Evolutionary conservation across 2,888 invertebrate genomes (phyloP).

Genomic region (Osmoderma eremita): DNA sequence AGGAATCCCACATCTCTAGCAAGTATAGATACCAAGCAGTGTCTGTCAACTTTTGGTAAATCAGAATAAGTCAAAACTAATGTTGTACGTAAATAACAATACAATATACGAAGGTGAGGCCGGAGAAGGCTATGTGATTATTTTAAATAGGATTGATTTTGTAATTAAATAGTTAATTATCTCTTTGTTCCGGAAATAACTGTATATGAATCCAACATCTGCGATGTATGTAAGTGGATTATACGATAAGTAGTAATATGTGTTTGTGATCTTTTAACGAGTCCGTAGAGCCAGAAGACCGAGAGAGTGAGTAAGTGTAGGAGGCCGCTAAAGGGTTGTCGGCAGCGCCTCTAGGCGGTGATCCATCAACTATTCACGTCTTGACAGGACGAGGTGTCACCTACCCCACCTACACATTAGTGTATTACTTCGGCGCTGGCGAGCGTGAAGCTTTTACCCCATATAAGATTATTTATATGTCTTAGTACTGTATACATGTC

Average conservation of each 20-base stretch:
- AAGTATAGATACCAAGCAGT: too few relatives aligned
- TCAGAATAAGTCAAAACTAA: too few relatives aligned
- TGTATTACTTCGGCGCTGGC: slow-evolving; percentile 57
- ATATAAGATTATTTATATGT: slow-evolving; percentile 43
- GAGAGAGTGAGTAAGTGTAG: slow-evolving; percentile 45
- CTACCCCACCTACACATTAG: slow-evolving; percentile 60
- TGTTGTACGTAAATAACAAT: too few relatives aligned
- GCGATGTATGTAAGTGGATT: slow-evolving; percentile 8
- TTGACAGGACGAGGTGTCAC: slow-evolving; percentile 60
- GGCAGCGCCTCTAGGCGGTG: slow-evolving; percentile 50
- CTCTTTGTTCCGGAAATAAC: not conserved
- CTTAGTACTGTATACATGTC: slow-evolving; percentile 11
- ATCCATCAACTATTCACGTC: slow-evolving; percentile 60
- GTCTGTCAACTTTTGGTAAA: too few relatives aligned
- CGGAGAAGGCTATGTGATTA: too few relatives aligned
- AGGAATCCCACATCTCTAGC: too few relatives aligned
- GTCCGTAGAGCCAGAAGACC: slow-evolving; percentile 33
- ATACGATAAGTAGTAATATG: slow-evolving; percentile 40
- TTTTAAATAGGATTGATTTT: too few relatives aligned
- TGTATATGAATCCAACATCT: not conserved
- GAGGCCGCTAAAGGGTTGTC: slow-evolving; percentile 52
- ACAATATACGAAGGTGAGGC: too few relatives aligned
- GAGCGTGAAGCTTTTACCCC: slow-evolving; percentile 52
- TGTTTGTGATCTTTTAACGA: slow-evolving; percentile 41
- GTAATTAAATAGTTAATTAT: too few relatives aligned